phyloP scores from a whole-genome alignment of 2,113 vertebrate genomes.

The Oncorhynchus kisutch region DNA sequence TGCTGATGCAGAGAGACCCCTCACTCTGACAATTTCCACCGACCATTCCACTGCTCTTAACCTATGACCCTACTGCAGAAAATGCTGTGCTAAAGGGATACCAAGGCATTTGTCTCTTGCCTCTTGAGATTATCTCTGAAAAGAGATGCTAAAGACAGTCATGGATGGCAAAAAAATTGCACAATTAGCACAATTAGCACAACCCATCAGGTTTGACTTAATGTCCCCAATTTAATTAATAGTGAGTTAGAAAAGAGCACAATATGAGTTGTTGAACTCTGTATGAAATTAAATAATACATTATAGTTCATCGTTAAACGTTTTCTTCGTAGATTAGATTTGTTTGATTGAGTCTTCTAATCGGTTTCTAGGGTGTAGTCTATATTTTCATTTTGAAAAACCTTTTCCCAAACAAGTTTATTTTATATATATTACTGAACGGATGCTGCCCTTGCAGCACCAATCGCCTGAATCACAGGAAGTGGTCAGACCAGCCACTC shows the following conservation, averaged over 20 bases:
- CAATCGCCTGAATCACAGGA: slow-evolving; percentile 24
- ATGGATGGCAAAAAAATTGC: slow-evolving; percentile 18
- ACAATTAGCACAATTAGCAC: background rate
- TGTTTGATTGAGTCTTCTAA: background rate
- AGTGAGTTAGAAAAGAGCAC: too few relatives aligned
- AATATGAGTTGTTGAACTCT: background rate
- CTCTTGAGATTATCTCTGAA: slow-evolving; percentile 12
- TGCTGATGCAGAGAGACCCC: slow-evolving; percentile 52
- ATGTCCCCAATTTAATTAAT: background rate
- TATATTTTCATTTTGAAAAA: background rate
- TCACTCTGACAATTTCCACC: slow-evolving; percentile 1
- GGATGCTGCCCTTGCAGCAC: slow-evolving; percentile 3
- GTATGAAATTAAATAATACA: background rate
- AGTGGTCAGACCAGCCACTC: slow-evolving; percentile 41
- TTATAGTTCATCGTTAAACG: background rate
- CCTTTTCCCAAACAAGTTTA: background rate
- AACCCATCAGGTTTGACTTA: slow-evolving; percentile 32
- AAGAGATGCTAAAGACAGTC: slow-evolving; percentile 17
- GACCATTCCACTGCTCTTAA: slow-evolving; percentile 64
- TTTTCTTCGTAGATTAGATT: background rate
- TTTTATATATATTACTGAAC: slow-evolving; percentile 21
- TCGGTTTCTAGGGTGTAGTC: background rate
- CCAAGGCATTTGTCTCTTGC: slow-evolving; percentile 32
- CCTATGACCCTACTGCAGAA: slow-evolving; percentile 60
- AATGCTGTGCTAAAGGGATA: slow-evolving; percentile 62